Evolutionary conservation across 2,888 invertebrate genomes (phyloP).

Genomic region (Alcis repandata): DNA sequence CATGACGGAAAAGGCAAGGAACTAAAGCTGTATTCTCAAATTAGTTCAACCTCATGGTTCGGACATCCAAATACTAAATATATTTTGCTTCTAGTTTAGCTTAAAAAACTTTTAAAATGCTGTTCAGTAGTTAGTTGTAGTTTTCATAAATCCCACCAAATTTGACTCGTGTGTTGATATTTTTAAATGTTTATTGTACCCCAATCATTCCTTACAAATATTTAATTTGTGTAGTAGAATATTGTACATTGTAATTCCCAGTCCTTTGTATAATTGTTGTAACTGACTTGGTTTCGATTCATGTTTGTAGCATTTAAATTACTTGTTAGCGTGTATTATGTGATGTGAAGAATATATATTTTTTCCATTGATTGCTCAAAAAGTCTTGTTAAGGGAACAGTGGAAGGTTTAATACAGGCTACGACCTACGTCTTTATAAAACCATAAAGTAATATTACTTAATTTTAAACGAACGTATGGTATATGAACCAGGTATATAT

Average conservation of each 20-base stretch:
- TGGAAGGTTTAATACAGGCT: slow-evolving; percentile 31
- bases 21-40: slow-evolving; percentile 3
- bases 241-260: slow-evolving; percentile 19
- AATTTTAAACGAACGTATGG: background rate
- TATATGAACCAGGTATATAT: background rate
- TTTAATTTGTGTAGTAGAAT: slow-evolving; percentile 27
- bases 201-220: slow-evolving; percentile 33
- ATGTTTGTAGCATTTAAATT: slow-evolving; percentile 21
- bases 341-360: slow-evolving; percentile 35
- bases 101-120: slow-evolving; percentile 36
- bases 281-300: slow-evolving; percentile 26
- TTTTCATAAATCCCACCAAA: slow-evolving; percentile 40
- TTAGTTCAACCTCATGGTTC: background rate
- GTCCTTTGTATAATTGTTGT: slow-evolving; percentile 30
- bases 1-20: background rate
- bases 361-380: slow-evolving; percentile 48
- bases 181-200: slow-evolving; percentile 37
- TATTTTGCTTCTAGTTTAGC: slow-evolving; percentile 45
- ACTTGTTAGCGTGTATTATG: slow-evolving; percentile 30
- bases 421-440: background rate
- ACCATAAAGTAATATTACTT: background rate
- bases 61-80: slow-evolving; percentile 23
- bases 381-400: slow-evolving; percentile 43
- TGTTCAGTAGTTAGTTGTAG: slow-evolving; percentile 44
- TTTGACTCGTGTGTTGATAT: slow-evolving; percentile 35